Evolutionary conservation across 2,113 vertebrate species (phyloP).

Genomic region (Thermophis baileyi): DNA sequence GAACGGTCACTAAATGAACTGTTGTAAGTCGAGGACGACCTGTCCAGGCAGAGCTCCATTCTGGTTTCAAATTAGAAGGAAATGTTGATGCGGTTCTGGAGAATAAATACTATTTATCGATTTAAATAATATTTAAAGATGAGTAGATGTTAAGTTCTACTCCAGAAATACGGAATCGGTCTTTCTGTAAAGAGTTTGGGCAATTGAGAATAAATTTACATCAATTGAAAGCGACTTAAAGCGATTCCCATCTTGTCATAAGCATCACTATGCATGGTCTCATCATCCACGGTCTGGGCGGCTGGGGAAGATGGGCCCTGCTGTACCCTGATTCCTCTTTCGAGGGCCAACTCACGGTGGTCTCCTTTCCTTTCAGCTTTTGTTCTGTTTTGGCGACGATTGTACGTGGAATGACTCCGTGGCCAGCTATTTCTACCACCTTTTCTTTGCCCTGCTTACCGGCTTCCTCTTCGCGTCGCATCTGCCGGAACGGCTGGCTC

Average conservation of each 20-base stretch:
- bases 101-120: not conserved
- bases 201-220: not conserved
- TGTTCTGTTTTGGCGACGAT: slow-evolving; percentile 68
- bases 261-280: not conserved
- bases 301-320: not conserved
- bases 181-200: not conserved
- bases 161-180: not conserved
- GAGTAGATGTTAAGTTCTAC: not conserved
- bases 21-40: too few relatives aligned
- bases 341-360: not conserved
- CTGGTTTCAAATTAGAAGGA: not conserved
- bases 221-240: not conserved
- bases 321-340: not conserved
- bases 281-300: not conserved
- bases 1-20: too few relatives aligned
- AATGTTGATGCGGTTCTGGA: not conserved
- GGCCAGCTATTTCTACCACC: slow-evolving; percentile 71
- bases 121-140: not conserved
- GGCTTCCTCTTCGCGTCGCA: slow-evolving; percentile 78
- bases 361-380: slow-evolving; percentile 57
- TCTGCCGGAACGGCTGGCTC: slow-evolving; percentile 76
- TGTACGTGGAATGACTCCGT: slow-evolving; percentile 64
- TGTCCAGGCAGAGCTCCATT: not conserved
- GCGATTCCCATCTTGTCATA: not conserved
- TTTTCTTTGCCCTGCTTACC: slow-evolving; percentile 76